These are phyloP conservation scores for Pluvianellus socialis DNA, from an alignment of 2,113 vertebrate genomes.

Conservation along the genomic window DNA sequence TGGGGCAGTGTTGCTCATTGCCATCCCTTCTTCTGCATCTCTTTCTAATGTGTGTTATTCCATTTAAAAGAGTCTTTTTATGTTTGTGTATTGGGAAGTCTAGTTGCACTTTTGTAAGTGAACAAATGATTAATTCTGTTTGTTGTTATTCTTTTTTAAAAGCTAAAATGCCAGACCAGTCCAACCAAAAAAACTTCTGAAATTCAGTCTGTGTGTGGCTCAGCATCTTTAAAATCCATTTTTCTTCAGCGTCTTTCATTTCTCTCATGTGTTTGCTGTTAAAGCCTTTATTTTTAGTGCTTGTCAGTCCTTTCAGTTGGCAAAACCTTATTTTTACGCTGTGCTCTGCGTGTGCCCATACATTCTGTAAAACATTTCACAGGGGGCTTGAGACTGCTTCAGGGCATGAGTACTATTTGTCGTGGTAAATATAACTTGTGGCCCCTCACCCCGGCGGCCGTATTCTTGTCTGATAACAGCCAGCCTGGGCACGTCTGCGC, in stretches of 20 bases:
- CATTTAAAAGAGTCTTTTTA: background rate
- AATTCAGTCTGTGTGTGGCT: background rate
- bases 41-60: background rate
- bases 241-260: background rate
- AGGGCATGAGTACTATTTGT: background rate
- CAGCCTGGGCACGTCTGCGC: background rate
- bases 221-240: background rate
- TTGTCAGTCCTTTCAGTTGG: background rate
- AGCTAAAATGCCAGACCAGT: background rate
- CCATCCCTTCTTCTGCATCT: background rate
- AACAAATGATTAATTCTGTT: background rate
- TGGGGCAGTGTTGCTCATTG: background rate
- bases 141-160: background rate
- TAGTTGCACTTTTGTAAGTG: background rate
- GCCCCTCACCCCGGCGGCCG: background rate
- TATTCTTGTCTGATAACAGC: background rate
- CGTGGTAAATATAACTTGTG: background rate
- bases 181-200: background rate
- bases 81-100: background rate
- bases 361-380: background rate
- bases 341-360: background rate
- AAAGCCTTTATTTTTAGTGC: background rate
- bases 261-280: background rate
- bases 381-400: accelerated
- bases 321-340: background rate